A percentile compares a stretch with the other conserved stretches of the same genome.
Evolutionary conservation across 2,797 vertebrate genomes (phyloP).

Genomic region (Lates japonicus): DNA sequence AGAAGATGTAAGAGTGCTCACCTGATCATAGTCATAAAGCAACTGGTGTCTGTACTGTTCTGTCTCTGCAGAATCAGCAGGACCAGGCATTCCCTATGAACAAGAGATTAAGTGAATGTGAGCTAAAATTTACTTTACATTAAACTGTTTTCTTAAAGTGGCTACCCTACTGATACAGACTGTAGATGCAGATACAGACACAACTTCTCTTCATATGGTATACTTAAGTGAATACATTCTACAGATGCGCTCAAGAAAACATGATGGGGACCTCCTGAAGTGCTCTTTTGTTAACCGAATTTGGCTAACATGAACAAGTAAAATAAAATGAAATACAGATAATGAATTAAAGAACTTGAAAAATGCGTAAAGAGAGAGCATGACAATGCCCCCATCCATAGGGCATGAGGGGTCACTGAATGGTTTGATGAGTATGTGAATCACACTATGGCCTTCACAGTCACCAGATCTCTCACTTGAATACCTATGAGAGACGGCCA

Average conservation of each 20-base stretch:
- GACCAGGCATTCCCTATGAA: slow-evolving; percentile 63
- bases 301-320: background rate
- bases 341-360: no score
- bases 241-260: background rate
- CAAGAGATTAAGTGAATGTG: background rate
- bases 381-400: no score
- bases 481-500: no score
- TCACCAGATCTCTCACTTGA: no score
- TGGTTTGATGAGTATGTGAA: no score
- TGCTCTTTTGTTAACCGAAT: background rate
- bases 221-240: background rate
- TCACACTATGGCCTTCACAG: no score
- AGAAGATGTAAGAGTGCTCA: slow-evolving; percentile 41
- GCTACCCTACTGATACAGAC: background rate
- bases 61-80: slow-evolving; percentile 67
- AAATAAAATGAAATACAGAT: no score
- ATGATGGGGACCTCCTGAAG: background rate
- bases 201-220: background rate
- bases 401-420: no score
- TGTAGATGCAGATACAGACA: background rate
- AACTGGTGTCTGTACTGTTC: slow-evolving; percentile 75
- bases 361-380: no score
- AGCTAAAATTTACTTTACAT: background rate
- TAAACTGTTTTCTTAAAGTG: background rate
- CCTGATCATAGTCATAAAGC: slow-evolving; percentile 79